Evolutionary conservation across 2,797 vertebrate genomes (phyloP).

Genomic region (Huso huso): DNA sequence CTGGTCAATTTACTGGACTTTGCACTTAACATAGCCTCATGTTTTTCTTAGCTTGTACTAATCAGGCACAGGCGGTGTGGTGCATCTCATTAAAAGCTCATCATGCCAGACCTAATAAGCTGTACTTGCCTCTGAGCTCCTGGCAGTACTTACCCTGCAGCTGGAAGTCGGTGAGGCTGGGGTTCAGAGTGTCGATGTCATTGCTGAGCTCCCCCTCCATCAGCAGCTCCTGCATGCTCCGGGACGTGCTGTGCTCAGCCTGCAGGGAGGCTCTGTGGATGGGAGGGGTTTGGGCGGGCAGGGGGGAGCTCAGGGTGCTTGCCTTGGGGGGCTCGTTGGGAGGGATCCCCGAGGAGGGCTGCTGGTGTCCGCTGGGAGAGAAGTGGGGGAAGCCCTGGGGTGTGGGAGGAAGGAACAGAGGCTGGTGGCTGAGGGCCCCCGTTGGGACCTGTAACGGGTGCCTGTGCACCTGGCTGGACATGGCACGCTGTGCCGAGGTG

Average conservation of each 20-base stretch:
- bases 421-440: constrained; percentile 33
- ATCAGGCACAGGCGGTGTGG: no score
- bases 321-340: constrained; percentile 45
- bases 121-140: no score
- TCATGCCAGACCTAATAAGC: no score
- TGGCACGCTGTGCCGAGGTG: constrained; percentile 36
- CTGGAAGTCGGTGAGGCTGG: constrained; percentile 87
- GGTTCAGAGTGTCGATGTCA: constrained; percentile 84
- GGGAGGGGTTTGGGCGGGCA: constrained; percentile 35
- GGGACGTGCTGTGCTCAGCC: constrained; percentile 50
- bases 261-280: constrained; percentile 52
- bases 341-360: constrained; percentile 39
- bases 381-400: constrained; percentile 56
- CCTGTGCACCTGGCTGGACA: constrained; percentile 32
- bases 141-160: constrained; percentile 70
- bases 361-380: constrained; percentile 50
- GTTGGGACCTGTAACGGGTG: constrained; percentile 41
- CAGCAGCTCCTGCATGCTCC: constrained; percentile 67
- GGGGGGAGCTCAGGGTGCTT: constrained; percentile 58
- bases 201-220: constrained; percentile 75
- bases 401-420: constrained; percentile 41
- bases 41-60: no score
- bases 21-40: no score
- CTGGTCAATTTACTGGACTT: no score
- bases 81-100: no score